phyloP scores from a whole-genome alignment of 2,888 invertebrate genomes.

The Eilema depressum region DNA sequence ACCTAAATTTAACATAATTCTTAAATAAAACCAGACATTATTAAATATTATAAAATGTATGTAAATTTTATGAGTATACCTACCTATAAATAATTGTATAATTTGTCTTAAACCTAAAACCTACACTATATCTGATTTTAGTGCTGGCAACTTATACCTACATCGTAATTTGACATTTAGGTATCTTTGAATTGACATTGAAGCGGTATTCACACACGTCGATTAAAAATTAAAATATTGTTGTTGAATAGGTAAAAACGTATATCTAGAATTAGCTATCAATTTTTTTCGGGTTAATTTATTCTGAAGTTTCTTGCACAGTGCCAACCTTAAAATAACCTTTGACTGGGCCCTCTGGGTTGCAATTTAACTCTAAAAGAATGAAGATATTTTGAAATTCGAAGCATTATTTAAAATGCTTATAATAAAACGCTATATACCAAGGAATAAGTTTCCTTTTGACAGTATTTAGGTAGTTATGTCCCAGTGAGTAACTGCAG shows the following conservation, averaged over 20 bases:
- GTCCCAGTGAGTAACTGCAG: too few species aligned
- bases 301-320: background rate
- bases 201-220: slow-evolving; percentile 24
- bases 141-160: slow-evolving; percentile 18
- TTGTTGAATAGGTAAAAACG: background rate
- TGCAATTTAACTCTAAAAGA: too few species aligned
- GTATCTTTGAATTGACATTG: slow-evolving; percentile 55
- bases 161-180: slow-evolving; percentile 47
- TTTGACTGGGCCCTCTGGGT: background rate
- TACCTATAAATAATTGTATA: background rate
- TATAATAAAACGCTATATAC: too few species aligned
- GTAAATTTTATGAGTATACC: background rate
- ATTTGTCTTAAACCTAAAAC: slow-evolving; percentile 1
- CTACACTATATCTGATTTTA: slow-evolving; percentile 17
- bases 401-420: too few species aligned
- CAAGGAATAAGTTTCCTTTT: too few species aligned
- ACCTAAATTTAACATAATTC: background rate
- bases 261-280: background rate
- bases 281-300: background rate
- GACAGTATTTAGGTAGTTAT: too few species aligned
- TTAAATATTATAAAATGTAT: background rate
- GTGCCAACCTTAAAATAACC: background rate
- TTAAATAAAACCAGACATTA: background rate
- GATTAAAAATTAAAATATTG: slow-evolving; percentile 5
- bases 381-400: too few species aligned